Evolutionary conservation across 2,797 vertebrate genomes (phyloP).

Genomic region (Cetoscarus ocellatus): DNA sequence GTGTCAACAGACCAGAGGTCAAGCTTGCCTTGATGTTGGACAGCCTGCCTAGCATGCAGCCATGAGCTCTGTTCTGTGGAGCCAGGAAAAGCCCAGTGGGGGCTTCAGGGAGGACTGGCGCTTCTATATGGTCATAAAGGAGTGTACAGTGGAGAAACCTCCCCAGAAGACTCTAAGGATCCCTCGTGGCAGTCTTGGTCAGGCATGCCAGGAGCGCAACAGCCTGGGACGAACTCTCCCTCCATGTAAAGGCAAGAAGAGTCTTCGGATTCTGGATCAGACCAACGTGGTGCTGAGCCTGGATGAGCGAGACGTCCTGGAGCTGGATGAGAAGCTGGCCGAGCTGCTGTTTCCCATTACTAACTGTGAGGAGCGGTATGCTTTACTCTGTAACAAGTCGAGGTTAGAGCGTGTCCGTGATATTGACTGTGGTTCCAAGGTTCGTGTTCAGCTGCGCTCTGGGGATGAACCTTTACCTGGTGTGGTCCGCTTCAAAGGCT

Average conservation of each 20-base stretch:
- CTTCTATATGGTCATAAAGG: conserved; percentile 96
- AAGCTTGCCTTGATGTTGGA: conserved; percentile 75
- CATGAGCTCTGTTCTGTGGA: conserved; percentile 97
- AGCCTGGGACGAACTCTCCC: conserved; percentile 91
- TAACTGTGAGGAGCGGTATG: conserved; percentile 96
- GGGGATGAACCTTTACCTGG: conserved; percentile 95
- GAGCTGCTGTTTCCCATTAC: conserved; percentile 98
- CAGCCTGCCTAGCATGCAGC: conserved; percentile 82
- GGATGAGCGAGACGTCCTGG: conserved; percentile 93
- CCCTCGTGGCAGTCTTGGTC: conserved; percentile 95
- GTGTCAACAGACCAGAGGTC: conserved; percentile 56
- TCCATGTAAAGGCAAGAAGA: conserved; percentile 94
- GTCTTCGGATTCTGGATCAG: conserved; percentile 95
- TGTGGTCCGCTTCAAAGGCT: conserved; percentile 96
- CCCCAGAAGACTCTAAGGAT: conserved; percentile 94
- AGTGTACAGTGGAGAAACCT: conserved; percentile 94
- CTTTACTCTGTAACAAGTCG: conserved; percentile 90
- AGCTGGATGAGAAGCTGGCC: conserved; percentile 94
- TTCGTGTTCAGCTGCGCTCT: conserved; percentile 93
- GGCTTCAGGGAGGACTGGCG: conserved; percentile 95
- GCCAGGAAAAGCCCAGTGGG: conserved; percentile 94
- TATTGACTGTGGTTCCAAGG: conserved; percentile 94
- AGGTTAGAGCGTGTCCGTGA: conserved; percentile 91
- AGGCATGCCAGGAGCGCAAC: conserved; percentile 94
- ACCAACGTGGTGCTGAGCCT: conserved; percentile 92